Conservation (phyloP, 1,140 invertebrate genomes). For the Diabrotica virgifera region DNA sequence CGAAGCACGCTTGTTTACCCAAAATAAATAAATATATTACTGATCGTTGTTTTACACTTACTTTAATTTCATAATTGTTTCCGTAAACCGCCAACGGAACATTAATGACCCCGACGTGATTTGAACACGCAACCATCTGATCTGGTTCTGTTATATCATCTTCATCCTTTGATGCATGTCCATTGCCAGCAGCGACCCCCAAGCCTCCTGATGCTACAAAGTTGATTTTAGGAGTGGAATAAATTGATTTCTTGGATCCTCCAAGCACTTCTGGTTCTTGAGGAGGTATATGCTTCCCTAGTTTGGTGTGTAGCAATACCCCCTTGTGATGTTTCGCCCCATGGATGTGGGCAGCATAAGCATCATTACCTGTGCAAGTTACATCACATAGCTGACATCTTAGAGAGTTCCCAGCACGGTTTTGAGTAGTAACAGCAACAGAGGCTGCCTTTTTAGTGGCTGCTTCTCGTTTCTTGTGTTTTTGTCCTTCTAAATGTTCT, state of each 20-base stretch:
- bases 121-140: conserved; percentile 98
- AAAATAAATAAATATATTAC: too few relatives aligned
- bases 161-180: conserved; percentile 55
- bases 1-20: too few relatives aligned
- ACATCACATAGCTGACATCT: conserved; percentile 94
- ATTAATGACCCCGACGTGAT: conserved; percentile 95
- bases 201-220: conserved; percentile 81
- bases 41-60: too few relatives aligned
- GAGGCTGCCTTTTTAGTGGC: conserved; percentile 73
- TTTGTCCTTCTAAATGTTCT: conserved; percentile 96
- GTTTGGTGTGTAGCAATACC: conserved; percentile 91
- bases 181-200: conserved; percentile 56
- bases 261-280: conserved; percentile 84
- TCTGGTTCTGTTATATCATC: conserved; percentile 69
- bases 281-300: conserved; percentile 96
- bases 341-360: conserved; percentile 95
- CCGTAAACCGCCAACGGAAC: too few relatives aligned
- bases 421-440: conserved; percentile 52
- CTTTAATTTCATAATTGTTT: too few relatives aligned
- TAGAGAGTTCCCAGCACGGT: conserved; percentile 67
- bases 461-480: conserved; percentile 98
- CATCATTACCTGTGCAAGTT: conserved; percentile 90
- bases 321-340: conserved; percentile 98
- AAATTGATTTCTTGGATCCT: conserved; percentile 54
- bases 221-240: conserved; percentile 80